A percentile compares a stretch with the other conserved stretches of the same genome.
These are phyloP conservation scores for Zootermopsis nevadensis DNA, from an alignment of 2,888 invertebrate species.

Conservation along the genomic window DNA sequence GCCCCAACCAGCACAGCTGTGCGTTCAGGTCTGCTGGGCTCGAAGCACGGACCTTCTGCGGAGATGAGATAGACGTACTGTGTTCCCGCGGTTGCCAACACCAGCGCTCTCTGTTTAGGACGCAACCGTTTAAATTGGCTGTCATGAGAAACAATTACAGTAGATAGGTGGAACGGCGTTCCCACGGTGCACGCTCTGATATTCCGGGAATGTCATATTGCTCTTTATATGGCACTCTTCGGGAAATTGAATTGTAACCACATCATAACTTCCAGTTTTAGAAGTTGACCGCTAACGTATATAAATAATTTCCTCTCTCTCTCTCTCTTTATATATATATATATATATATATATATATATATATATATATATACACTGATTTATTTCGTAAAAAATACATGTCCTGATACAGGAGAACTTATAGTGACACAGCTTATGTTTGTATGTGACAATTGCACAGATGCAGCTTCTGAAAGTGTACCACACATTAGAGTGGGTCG, in stretches of 20 bases:
- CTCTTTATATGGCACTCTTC: background rate
- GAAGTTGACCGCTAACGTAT: background rate
- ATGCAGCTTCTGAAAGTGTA: no score
- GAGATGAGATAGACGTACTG: no score
- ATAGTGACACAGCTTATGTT: no score
- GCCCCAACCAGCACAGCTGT: no score
- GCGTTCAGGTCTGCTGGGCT: background rate
- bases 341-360: no score
- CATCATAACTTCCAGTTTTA: background rate
- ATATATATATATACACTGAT: background rate
- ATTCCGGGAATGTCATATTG: background rate
- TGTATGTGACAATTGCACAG: no score
- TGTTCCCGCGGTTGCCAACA: background rate
- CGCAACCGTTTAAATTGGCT: constrained; percentile 15
- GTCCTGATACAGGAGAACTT: background rate
- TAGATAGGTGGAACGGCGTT: constrained; percentile 14
- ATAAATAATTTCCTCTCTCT: background rate
- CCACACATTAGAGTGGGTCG: no score
- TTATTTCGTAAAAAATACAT: background rate
- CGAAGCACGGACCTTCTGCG: no score
- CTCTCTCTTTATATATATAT: no score
- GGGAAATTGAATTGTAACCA: background rate
- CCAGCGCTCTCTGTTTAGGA: background rate
- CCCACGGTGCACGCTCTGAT: background rate
- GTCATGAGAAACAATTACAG: constrained; percentile 16